Percentiles rank a stretch among this genome's conserved stretches.
These are phyloP conservation scores for Bombus vancouverensis DNA, from an alignment of 1,140 invertebrate genomes.

Conservation along the genomic window DNA sequence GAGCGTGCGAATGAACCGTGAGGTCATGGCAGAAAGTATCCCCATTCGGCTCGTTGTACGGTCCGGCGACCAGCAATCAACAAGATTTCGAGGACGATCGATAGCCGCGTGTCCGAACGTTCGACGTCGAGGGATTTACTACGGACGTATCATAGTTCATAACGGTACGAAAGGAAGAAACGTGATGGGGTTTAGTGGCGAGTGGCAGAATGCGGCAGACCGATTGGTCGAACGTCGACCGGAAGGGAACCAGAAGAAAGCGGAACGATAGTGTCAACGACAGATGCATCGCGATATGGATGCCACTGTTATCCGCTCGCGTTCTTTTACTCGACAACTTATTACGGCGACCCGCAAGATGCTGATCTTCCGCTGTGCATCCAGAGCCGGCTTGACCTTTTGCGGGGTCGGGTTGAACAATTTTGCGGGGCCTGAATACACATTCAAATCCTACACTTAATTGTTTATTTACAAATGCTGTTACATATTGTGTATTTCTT, in stretches of 20 bases:
- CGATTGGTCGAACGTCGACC: neutral
- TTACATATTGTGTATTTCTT: too few species aligned
- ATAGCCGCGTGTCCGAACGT: conserved; percentile 49
- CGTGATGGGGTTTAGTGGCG: conserved; percentile 29
- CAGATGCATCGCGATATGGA: conserved; percentile 63
- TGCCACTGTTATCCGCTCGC: conserved; percentile 30
- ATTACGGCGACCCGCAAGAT: conserved; percentile 3
- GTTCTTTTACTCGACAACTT: conserved; percentile 30
- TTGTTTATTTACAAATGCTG: too few species aligned
- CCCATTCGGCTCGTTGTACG: conserved; percentile 19
- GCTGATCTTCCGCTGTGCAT: too few species aligned
- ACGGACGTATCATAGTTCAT: conserved; percentile 60
- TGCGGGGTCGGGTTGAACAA: too few species aligned
- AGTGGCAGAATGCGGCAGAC: neutral
- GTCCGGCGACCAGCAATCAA: conserved; percentile 40
- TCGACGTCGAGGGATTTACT: conserved; percentile 60
- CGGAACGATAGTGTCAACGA: conserved; percentile 49
- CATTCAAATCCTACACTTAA: too few species aligned
- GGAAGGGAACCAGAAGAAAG: conserved; percentile 33
- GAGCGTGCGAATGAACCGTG: conserved; percentile 35
- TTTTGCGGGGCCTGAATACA: too few species aligned
- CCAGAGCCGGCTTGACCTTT: too few species aligned
- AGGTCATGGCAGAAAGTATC: conserved; percentile 24
- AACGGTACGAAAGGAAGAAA: conserved; percentile 57
- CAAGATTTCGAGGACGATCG: conserved; percentile 53